phyloP scores from a whole-genome alignment of 2,888 invertebrate species.

The Agrochola litura region DNA sequence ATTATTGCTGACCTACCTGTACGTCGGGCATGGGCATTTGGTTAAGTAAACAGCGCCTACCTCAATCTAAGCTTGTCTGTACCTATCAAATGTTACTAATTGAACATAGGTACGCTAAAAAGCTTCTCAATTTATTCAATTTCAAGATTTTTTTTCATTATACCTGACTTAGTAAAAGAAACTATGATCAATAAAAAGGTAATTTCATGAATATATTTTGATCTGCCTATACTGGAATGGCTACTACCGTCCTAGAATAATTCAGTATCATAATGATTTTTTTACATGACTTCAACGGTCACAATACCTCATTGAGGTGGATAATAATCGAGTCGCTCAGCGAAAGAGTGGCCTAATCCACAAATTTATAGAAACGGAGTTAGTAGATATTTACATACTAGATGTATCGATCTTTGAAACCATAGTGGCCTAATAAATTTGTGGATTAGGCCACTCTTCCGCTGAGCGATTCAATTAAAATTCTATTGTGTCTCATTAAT shows the following conservation, averaged over 20 bases:
- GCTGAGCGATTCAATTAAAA: too few species aligned
- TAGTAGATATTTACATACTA: too few species aligned
- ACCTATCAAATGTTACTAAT: background rate
- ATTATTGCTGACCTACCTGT: background rate
- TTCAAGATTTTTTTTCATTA: background rate
- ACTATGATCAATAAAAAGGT: background rate
- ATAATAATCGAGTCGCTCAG: too few species aligned
- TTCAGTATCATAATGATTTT: background rate
- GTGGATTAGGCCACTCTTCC: too few species aligned
- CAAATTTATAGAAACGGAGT: too few species aligned
- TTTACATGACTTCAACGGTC: too few species aligned
- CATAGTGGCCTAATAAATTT: too few species aligned
- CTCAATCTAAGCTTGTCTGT: background rate
- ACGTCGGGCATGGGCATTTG: background rate
- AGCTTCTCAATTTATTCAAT: background rate
- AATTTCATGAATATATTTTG: background rate
- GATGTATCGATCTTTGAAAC: too few species aligned
- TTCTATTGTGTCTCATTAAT: too few species aligned
- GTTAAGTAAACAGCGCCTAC: background rate
- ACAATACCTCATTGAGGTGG: too few species aligned
- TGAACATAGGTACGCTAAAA: background rate
- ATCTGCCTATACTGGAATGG: slow-evolving; percentile 9
- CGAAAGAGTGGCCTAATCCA: too few species aligned
- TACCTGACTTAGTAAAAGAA: background rate
- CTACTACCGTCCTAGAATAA: background rate